Evolutionary conservation across 2,113 vertebrate species (phyloP).

Genomic region (Apaloderma vittatum): DNA sequence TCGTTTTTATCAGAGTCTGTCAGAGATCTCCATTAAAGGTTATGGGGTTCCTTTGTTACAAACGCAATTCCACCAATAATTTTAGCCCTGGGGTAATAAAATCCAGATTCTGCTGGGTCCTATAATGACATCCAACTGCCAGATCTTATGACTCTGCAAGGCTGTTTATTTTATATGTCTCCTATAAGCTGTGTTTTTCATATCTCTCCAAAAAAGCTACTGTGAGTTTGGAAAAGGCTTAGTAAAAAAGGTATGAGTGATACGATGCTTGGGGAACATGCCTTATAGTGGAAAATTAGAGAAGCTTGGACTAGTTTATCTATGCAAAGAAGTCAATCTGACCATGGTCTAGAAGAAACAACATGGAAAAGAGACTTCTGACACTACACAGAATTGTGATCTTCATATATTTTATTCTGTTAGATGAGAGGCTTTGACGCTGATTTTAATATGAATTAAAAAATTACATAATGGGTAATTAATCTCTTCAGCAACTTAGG

Average conservation of each 20-base stretch:
- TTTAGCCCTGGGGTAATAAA: neutral
- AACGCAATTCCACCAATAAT: neutral
- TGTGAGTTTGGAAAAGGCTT: neutral
- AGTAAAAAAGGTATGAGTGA: neutral
- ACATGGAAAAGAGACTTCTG: neutral
- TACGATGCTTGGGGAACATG: neutral
- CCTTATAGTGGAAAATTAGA: neutral
- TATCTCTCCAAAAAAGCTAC: neutral
- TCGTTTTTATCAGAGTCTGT: neutral
- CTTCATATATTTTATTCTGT: constrained; percentile 13
- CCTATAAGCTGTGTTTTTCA: neutral
- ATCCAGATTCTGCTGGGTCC: neutral
- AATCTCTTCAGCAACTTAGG: neutral
- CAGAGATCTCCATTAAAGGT: neutral
- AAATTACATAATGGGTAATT: neutral
- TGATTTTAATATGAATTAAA: neutral
- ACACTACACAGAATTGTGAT: neutral
- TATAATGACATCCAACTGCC: neutral
- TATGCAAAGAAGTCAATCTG: neutral
- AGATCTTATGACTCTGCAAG: neutral
- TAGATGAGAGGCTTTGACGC: constrained; percentile 21
- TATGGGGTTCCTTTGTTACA: neutral
- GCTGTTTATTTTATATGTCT: neutral
- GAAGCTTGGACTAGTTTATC: neutral
- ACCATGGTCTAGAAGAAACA: neutral